Evolutionary conservation across 2,797 vertebrate species (phyloP).

Genomic region (Steatocranus sp.): DNA sequence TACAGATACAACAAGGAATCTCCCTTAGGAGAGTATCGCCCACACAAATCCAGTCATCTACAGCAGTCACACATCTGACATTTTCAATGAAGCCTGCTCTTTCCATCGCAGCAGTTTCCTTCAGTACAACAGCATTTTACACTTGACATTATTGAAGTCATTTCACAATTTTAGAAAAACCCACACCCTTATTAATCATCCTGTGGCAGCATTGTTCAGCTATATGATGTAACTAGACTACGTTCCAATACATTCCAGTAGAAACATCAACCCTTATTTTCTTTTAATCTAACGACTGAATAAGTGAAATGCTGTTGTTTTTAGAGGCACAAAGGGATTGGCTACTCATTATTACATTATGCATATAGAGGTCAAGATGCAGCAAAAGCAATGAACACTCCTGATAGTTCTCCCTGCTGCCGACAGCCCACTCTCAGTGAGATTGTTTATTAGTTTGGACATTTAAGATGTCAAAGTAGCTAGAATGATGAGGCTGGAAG

Average conservation of each 20-base stretch:
- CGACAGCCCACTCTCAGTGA: not conserved
- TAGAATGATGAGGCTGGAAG: not conserved
- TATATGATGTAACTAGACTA: not conserved
- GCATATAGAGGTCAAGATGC: not conserved
- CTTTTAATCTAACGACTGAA: not conserved
- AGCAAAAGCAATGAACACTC: not conserved
- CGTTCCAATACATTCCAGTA: not conserved
- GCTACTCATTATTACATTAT: not conserved
- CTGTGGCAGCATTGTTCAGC: not conserved
- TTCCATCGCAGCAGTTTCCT: conserved; percentile 3
- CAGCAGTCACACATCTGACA: conserved; percentile 34
- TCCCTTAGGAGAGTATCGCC: conserved; percentile 40
- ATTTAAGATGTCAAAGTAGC: not conserved
- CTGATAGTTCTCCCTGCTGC: not conserved
- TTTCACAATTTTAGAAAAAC: not conserved
- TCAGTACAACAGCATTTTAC: conserved; percentile 3
- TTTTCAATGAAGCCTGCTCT: conserved; percentile 25
- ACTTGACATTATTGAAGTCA: not conserved
- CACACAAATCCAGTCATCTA: conserved; percentile 33
- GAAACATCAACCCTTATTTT: conserved; percentile 8
- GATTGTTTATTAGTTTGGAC: not conserved
- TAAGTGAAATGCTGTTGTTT: not conserved
- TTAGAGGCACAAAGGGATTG: not conserved
- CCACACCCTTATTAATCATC: conserved; percentile 3
- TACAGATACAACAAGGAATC: conserved; percentile 27